A percentile compares a stretch with the other conserved stretches of the same genome.
These are phyloP conservation scores for Drosophila fuyamai DNA, from an alignment of 1,140 invertebrate species.

Conservation along the genomic window DNA sequence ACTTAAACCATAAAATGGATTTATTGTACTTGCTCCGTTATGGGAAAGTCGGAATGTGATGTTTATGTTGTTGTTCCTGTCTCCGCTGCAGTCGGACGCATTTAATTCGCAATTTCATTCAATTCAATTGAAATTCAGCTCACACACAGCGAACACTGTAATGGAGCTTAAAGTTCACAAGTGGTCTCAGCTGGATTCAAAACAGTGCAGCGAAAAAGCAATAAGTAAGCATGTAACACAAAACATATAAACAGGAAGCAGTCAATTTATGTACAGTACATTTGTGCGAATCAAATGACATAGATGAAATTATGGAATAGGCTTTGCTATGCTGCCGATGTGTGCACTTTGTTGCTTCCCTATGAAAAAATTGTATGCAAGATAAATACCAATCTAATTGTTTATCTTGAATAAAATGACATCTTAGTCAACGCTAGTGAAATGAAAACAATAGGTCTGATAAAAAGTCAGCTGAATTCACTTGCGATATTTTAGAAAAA, in stretches of 20 bases:
- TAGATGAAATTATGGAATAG: constrained; percentile 25
- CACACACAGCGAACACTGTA: constrained; percentile 38
- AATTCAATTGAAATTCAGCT: constrained; percentile 72
- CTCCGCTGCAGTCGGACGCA: constrained; percentile 50
- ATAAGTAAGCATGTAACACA: constrained; percentile 19
- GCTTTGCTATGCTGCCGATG: constrained; percentile 1
- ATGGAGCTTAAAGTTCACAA: constrained; percentile 45
- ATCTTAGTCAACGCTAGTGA: no score
- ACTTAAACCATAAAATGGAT: constrained; percentile 20
- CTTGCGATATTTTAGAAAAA: no score
- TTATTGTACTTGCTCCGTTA: constrained; percentile 23
- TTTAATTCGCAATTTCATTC: constrained; percentile 70
- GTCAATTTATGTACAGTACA: constrained; percentile 23
- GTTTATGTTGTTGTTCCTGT: constrained; percentile 35
- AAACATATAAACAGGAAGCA: constrained; percentile 46
- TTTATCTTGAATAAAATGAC: no score
- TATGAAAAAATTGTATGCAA: background rate
- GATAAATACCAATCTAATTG: background rate
- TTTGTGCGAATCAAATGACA: constrained; percentile 49
- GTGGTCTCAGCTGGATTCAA: constrained; percentile 25
- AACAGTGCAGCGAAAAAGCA: constrained; percentile 14
- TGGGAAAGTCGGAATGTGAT: constrained; percentile 20
- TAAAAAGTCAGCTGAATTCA: no score
- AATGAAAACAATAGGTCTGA: no score
- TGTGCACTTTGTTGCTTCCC: background rate